These are phyloP conservation scores for Parnassius smintheus DNA, from an alignment of 2,888 invertebrate species.

Conservation along the genomic window DNA sequence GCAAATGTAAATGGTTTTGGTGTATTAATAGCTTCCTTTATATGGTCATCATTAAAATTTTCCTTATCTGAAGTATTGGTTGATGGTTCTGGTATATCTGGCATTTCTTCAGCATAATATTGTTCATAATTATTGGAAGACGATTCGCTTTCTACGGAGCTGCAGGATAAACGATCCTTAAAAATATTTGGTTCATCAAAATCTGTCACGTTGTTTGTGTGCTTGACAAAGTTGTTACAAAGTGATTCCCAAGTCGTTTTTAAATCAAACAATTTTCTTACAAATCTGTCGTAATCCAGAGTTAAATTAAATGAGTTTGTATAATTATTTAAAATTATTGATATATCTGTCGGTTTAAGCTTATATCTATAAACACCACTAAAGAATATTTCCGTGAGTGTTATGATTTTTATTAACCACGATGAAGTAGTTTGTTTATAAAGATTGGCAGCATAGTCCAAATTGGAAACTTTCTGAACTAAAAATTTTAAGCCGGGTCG, in stretches of 20 bases:
- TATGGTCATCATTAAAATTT: conserved; percentile 14
- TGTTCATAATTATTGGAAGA: conserved; percentile 66
- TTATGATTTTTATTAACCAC: conserved; percentile 93
- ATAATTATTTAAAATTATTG: conserved; percentile 82
- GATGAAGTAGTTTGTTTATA: conserved; percentile 96
- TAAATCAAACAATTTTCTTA: conserved; percentile 81
- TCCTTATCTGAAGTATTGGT: conserved; percentile 30
- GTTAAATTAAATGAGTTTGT: conserved; percentile 78
- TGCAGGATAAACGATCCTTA: conserved; percentile 63
- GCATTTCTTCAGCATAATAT: conserved; percentile 50
- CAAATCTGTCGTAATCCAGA: conserved; percentile 79
- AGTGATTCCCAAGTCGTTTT: conserved; percentile 83
- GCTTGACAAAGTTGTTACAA: conserved; percentile 80
- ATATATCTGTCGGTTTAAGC: conserved; percentile 82
- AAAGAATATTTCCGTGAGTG: conserved; percentile 91
- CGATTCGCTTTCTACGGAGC: conserved; percentile 64
- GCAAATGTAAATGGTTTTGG: conserved; percentile 79
- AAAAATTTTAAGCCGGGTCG: conserved; percentile 96
- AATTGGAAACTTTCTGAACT: conserved; percentile 94
- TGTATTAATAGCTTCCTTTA: conserved; percentile 39
- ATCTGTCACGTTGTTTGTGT: conserved; percentile 62
- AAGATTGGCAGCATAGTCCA: conserved; percentile 93
- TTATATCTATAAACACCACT: conserved; percentile 85
- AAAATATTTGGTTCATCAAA: conserved; percentile 59
- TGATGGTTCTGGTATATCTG: conserved; percentile 32